Evolutionary conservation across 1,140 invertebrate species (phyloP).

Genomic region (Cotesia typhae): DNA sequence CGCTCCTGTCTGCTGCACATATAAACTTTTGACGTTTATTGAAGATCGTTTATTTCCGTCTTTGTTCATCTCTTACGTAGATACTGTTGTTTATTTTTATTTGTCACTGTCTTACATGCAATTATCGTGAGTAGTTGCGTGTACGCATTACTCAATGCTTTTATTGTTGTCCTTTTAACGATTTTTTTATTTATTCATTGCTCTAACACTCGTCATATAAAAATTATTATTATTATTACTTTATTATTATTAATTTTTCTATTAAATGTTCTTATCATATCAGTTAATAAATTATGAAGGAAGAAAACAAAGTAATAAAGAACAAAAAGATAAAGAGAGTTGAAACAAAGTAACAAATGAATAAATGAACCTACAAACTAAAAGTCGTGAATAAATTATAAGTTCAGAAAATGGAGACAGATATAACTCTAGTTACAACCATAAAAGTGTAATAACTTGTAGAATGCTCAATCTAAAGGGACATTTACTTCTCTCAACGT

Average conservation of each 20-base stretch:
- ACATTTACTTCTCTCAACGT: background rate
- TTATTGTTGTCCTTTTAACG: background rate
- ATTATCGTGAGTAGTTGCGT: background rate
- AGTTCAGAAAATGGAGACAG: constrained; percentile 27
- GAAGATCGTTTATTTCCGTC: constrained; percentile 45
- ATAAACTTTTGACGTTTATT: constrained; percentile 50
- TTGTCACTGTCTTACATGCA: background rate
- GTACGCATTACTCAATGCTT: background rate
- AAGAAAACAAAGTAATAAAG: background rate
- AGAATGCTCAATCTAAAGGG: constrained; percentile 21
- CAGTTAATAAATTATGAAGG: background rate
- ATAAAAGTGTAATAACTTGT: constrained; percentile 23
- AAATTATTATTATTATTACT: no score
- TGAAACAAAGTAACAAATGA: constrained; percentile 5
- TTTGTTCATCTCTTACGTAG: constrained; percentile 23
- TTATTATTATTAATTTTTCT: background rate
- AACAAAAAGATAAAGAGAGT: background rate
- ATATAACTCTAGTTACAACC: constrained; percentile 27
- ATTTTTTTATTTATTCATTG: background rate
- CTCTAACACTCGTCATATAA: no score
- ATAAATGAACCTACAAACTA: background rate
- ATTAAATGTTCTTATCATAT: background rate
- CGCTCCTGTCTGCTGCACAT: constrained; percentile 37
- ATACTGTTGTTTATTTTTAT: constrained; percentile 3
- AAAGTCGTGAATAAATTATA: constrained; percentile 30